A percentile compares a stretch with the other conserved stretches of the same genome.
phyloP scores from a whole-genome alignment of 2,888 invertebrate genomes.

The Sericinus montela region DNA sequence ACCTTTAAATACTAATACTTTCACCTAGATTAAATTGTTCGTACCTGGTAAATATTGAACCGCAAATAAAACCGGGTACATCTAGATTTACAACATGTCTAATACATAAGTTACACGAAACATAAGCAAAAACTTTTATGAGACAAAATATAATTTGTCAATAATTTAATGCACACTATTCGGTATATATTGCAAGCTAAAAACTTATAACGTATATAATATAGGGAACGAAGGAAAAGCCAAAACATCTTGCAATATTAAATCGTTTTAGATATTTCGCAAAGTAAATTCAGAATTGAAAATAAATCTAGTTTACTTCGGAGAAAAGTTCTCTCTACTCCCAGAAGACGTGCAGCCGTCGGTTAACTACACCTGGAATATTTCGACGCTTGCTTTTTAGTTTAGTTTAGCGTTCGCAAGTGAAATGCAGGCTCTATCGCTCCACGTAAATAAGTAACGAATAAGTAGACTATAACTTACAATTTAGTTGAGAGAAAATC shows the following conservation, averaged over 20 bases:
- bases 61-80: no score
- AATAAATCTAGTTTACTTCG: slow-evolving; percentile 15
- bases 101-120: no score
- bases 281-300: slow-evolving; percentile 10
- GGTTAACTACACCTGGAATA: slow-evolving; percentile 15
- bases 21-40: no score
- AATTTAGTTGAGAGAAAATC: not conserved
- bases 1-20: no score
- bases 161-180: no score
- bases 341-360: slow-evolving; percentile 6
- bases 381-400: slow-evolving; percentile 1
- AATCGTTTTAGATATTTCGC: not conserved
- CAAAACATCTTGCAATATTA: not conserved
- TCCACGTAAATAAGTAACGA: slow-evolving; percentile 6
- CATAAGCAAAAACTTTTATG: no score
- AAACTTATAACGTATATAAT: not conserved
- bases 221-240: not conserved
- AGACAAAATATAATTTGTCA: no score
- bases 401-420: not conserved
- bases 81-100: no score
- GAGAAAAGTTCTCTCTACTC: slow-evolving; percentile 9
- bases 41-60: no score
- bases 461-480: not conserved
- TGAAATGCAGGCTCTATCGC: slow-evolving; percentile 4
- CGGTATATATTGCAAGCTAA: no score